Conservation (phyloP, 2,113 vertebrate species). For the Ramphastos sulfuratus region DNA sequence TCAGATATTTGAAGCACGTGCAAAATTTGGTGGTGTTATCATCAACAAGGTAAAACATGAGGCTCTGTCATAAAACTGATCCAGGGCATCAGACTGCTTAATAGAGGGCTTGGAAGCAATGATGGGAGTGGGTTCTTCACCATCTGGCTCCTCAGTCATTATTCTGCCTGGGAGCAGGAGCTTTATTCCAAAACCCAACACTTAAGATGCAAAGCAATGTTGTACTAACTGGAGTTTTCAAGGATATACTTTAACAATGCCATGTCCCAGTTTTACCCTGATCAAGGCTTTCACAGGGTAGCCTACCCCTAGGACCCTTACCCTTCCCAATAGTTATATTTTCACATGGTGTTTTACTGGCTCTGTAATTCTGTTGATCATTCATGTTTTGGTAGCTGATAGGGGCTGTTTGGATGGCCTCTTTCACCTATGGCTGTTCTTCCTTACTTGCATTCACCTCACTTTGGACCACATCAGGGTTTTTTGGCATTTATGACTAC, state of each 20-base stretch:
- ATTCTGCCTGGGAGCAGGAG: not conserved
- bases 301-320: not conserved
- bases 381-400: not conserved
- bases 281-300: not conserved
- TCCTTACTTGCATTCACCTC: not conserved
- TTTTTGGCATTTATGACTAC: constrained; percentile 24
- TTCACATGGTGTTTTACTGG: not conserved
- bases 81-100: not conserved
- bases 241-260: not conserved
- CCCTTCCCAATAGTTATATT: fast-evolving
- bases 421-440: not conserved
- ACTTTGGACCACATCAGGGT: not conserved
- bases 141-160: not conserved
- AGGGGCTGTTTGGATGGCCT: not conserved
- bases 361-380: not conserved
- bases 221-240: not conserved
- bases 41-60: not conserved
- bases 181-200: not conserved
- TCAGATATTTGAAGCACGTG: not conserved
- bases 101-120: not conserved
- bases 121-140: not conserved
- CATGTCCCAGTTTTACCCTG: not conserved
- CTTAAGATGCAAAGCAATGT: not conserved
- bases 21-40: not conserved
- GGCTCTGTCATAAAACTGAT: not conserved